Evolutionary conservation across 2,888 invertebrate genomes (phyloP), one percentile per base, ranked within the genome.

Genomic region (Orchesellides sinensis): DNA sequence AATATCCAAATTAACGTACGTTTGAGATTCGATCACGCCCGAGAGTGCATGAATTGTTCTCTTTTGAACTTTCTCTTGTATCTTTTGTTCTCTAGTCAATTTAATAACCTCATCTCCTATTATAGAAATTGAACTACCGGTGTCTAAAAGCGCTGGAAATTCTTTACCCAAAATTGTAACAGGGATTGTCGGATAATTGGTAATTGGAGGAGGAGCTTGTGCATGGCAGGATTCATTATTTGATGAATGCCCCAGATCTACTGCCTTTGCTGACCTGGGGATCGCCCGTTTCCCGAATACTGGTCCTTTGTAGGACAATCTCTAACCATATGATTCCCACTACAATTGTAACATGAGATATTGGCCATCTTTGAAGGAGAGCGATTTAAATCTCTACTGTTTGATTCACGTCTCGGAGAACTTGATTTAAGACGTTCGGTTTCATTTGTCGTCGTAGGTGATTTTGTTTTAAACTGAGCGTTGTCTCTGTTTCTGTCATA

Each of bases 71-170:
- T 1, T 3, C 10, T 40, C 21, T 35, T 19, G 1, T n/a, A 65
- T 3, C 5, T 32, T 27, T 14, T n/a, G 1, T 21, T 65, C 40
- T 14, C 4, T 40, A 14, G 40, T n/a, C 5, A 21, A 5, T 19
- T 68, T 27, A n/a, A 68, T 27, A 2, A 68, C 12, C n/a, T 47
- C 27, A 6, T 68, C 27, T 3, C 66, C 66, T 8, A 68, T 27
- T 2, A 68, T 47, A 2, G 27, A 27, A 10, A 40, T n/a, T 5
- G 10, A 6, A 25, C 27, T 47, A 1, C 74, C 74, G 14, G 74
- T 63, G 32, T 74, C 74, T 17, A 74, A 25, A 1, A 74, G 12
- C 2, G 63, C 63, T 12, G 63, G 29, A 25, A 14, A 63, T 1
- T 6, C 19, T 14, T 47, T 2, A 1, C 27, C 54, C 19, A 74